phyloP scores from a whole-genome alignment of 2,113 vertebrate genomes.

The Sporophila hypoxantha region DNA sequence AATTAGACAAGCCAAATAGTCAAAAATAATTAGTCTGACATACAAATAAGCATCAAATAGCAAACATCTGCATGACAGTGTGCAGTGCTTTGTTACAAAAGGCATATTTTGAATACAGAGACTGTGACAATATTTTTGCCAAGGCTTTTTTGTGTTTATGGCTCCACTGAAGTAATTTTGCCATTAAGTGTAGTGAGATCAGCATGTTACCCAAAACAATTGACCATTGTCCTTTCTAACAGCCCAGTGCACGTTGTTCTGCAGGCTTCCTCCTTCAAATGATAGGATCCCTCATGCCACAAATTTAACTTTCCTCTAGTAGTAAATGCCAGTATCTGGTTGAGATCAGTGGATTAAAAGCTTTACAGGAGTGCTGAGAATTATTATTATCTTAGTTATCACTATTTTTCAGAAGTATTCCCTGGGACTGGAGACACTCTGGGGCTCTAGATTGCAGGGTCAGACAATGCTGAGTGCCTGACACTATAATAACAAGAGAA shows the following conservation, averaged over 20 bases:
- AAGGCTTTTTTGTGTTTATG: neutral
- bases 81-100: neutral
- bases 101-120: neutral
- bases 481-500: neutral
- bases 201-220: neutral
- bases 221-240: neutral
- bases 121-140: neutral
- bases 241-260: neutral
- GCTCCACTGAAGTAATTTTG: neutral
- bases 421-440: neutral
- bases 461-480: constrained; percentile 22
- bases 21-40: neutral
- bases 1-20: neutral
- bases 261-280: neutral
- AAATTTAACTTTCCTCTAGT: neutral
- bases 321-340: constrained; percentile 16
- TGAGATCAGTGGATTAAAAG: constrained; percentile 54
- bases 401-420: constrained; percentile 30
- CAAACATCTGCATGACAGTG: neutral
- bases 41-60: neutral
- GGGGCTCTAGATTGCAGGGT: constrained; percentile 30
- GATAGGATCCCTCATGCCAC: neutral
- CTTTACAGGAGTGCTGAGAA: constrained; percentile 38
- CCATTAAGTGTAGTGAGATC: neutral
- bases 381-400: constrained; percentile 59